Evolutionary conservation across 2,797 vertebrate genomes (phyloP), one percentile per base, ranked within the genome.

Genomic region (Balearica regulorum): DNA sequence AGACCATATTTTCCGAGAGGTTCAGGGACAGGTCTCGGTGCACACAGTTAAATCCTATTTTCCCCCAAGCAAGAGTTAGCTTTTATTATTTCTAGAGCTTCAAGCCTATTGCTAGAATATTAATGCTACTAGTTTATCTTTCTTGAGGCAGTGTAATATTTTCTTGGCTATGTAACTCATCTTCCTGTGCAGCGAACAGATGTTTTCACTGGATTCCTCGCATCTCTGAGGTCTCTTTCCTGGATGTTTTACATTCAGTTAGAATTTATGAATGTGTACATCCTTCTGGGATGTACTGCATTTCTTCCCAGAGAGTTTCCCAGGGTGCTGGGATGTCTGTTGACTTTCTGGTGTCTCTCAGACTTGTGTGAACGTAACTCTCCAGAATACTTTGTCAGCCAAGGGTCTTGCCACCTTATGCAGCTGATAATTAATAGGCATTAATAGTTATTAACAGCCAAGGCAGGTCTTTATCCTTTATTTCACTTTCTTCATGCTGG

Each of bases 221-320:
- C 94, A 96, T 96, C 93, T 91, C 96, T 96, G 88, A 97, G 86
- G 93, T 94, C 91, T 90, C 54, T 84, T 96, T 87, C 93, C 93
- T 96, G 95, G 87, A 94, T 94, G 85, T 72, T 97, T 96, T 86
- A 81, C 93, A 93, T 96, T 94, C 87, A 93, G 71, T 73, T 91
- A 91, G 87, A 96, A 94, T 96, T 95, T 94, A 95, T 96, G 87
- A 94, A 96, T 90, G 87, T 87, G 90, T 79, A 89, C 83, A 94
- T 94, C 91, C 94, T 96, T 94, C 80, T 94, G 93, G 95, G 96
- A 91, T 94, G 51, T 77, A 60, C 77, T 90, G 83, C 66, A 17
- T 89, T 95, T 96, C 89, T 94, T 97, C 83, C 83, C 69, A 94
- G 58, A 0, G 6, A 94, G 77, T 95, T 97, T 97, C 95, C 89